These are phyloP conservation scores for Acridotheres tristis DNA, from an alignment of 2,797 vertebrate genomes.

Conservation along the genomic window DNA sequence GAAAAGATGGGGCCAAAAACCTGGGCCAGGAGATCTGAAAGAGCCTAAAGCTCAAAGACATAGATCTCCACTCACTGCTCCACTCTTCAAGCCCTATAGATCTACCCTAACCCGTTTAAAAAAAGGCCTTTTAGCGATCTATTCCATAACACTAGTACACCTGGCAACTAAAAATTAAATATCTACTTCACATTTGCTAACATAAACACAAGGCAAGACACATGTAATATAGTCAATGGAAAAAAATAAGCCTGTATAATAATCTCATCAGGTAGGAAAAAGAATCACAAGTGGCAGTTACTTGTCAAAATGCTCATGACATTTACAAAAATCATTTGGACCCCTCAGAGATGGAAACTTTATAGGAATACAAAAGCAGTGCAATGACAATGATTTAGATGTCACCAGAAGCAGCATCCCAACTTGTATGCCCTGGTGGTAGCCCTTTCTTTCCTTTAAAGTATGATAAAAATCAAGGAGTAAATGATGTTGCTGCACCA, in stretches of 20 bases:
- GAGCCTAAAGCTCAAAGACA: background rate
- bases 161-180: background rate
- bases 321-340: background rate
- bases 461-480: background rate
- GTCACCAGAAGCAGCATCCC: background rate
- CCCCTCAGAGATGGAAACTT: background rate
- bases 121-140: background rate
- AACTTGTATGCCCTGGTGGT: background rate
- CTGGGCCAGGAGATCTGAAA: background rate
- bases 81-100: background rate
- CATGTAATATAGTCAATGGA: rapidly evolving
- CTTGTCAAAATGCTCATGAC: background rate
- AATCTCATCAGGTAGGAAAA: background rate
- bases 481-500: background rate
- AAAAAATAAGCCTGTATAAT: background rate
- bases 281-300: background rate
- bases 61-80: background rate
- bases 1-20: background rate
- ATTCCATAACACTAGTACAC: background rate
- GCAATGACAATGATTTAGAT: background rate
- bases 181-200: background rate
- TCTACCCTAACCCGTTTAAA: background rate
- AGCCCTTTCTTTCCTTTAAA: background rate
- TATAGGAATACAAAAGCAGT: background rate
- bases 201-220: background rate